phyloP scores from a whole-genome alignment of 2,797 vertebrate genomes.

The Cephalopachus bancanus region DNA sequence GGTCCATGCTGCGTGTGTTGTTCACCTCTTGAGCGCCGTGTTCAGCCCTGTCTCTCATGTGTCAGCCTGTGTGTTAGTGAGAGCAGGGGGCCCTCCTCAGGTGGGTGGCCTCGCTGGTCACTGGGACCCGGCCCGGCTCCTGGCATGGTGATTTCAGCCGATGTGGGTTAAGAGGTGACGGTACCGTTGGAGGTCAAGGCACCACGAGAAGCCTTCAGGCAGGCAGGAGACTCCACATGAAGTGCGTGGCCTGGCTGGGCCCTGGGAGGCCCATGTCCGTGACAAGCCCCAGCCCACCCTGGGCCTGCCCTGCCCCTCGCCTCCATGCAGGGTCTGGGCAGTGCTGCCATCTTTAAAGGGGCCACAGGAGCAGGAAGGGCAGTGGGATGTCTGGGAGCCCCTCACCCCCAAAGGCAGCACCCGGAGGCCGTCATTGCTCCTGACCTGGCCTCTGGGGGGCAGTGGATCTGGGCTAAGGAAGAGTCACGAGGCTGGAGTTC shows the following conservation, averaged over 20 bases:
- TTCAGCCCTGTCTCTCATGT: neutral
- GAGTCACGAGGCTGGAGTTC: neutral
- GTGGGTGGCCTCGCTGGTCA: too few relatives aligned
- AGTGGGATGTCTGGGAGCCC: too few relatives aligned
- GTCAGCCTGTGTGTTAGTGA: neutral
- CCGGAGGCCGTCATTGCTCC: too few relatives aligned
- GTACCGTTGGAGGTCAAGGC: neutral
- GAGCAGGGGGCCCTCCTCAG: neutral
- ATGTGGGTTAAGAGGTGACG: neutral
- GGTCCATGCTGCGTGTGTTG: neutral
- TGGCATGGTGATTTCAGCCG: neutral
- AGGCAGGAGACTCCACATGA: neutral
- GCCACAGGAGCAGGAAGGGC: too few relatives aligned
- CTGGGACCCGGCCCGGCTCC: too few relatives aligned
- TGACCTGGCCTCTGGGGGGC: neutral
- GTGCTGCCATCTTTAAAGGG: too few relatives aligned
- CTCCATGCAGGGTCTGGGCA: too few relatives aligned
- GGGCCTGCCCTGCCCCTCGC: too few relatives aligned
- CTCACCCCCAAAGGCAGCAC: too few relatives aligned
- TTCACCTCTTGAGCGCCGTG: neutral
- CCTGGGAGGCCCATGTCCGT: neutral
- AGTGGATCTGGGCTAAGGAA: fast-evolving
- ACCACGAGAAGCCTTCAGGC: neutral
- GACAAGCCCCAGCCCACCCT: neutral
- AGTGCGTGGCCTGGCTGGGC: neutral